Percentiles rank a stretch among this genome's conserved stretches.
Evolutionary conservation across 1,140 invertebrate genomes (phyloP).

Genomic region (Sitobion miscanthi): DNA sequence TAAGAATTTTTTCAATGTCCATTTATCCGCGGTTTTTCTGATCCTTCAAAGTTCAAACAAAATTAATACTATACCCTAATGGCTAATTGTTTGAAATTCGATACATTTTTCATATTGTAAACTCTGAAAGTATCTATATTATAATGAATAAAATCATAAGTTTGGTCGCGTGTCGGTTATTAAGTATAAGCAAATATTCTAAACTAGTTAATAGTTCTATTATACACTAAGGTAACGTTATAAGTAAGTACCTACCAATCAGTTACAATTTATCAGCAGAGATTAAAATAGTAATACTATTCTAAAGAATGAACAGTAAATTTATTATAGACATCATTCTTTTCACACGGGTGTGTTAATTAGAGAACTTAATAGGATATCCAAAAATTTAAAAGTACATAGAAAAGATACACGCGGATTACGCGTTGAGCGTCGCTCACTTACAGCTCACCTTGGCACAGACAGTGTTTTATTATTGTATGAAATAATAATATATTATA

Average conservation of each 20-base stretch:
- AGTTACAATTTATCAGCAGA: not conserved
- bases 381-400: not conserved
- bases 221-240: not conserved
- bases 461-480: not conserved
- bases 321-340: not conserved
- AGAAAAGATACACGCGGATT: not conserved
- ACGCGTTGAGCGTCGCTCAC: not conserved
- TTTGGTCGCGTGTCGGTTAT: not conserved
- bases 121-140: not conserved
- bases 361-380: not conserved
- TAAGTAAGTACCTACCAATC: not conserved
- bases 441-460: not conserved
- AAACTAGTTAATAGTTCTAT: not conserved
- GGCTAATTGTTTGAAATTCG: not conserved
- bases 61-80: not conserved
- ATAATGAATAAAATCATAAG: not conserved
- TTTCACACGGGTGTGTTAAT: not conserved
- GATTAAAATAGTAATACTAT: not conserved
- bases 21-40: not conserved
- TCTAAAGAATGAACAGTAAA: not conserved
- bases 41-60: not conserved
- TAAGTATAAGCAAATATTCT: not conserved
- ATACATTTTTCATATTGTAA: not conserved
- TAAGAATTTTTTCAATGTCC: not conserved
- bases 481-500: not conserved